Base-by-base conservation (phyloP, 2,113 vertebrate genomes). In the Centrocercus urophasianus region DNA sequence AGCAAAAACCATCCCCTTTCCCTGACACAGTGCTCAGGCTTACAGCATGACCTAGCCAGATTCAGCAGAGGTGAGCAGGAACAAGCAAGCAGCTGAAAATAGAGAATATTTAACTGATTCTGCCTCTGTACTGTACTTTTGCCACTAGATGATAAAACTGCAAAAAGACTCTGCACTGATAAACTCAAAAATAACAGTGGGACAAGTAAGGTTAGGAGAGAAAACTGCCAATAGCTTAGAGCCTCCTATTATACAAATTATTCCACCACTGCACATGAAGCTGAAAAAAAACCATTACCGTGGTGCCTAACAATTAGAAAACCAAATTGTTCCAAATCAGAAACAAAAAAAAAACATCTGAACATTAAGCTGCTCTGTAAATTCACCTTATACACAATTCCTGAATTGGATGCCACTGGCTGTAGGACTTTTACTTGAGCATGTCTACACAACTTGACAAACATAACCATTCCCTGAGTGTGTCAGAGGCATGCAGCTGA, bases 111-210 rank as follows among this genome's bases (percentile, higher is more conserved):
- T 73, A 89, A 83, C 20, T 28, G 83, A 78, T 32, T 8, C 2
- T 48, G n/a, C 25, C 36, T 72, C 47, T 69, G 28, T 30, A 73
- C 48, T 48, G 20, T 72, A 67, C 50, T 76, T 89, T n/a, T 83
- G 85, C 4, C 0, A 87, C 25, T 65, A n/a, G 48, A 42, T 4
- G 54, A 72, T 79, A 89, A 84, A 93, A 72, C 0, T 82, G 81
- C 38, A 61, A 64, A 16, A 84, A 79, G 57, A 84, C 66, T 87
- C 47, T 40, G 54, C 42, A 16, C 63, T 88, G 78, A 94, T 95
- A 93, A 89, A 79, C 78, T 56, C 52, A 75, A 93, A 93, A 91
- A 70, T 65, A 87, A 91, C 11, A 34, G 75, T 40, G 59, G 74
- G 54, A 91, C 88, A 66, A 69, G 66, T 56, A 92, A 93, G 67